phyloP scores from a whole-genome alignment of 2,888 invertebrate species.

The Noctua janthe region DNA sequence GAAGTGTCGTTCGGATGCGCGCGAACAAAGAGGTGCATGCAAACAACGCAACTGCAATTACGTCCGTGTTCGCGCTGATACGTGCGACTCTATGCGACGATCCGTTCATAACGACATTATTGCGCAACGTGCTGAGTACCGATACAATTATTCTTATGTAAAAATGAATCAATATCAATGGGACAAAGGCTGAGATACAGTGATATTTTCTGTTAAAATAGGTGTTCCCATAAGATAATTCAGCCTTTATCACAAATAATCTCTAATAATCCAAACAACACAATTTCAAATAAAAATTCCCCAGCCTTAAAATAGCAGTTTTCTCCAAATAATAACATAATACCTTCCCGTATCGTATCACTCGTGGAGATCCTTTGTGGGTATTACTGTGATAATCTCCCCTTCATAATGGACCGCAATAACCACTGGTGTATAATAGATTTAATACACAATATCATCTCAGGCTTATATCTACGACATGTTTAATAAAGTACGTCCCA shows the following conservation, averaged over 20 bases:
- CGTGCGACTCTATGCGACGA: neutral
- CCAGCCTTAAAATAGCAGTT: neutral
- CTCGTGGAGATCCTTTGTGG: slow-evolving; percentile 11
- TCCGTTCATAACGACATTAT: slow-evolving; percentile 8
- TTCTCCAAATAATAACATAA: slow-evolving; percentile 1
- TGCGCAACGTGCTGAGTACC: slow-evolving; percentile 4
- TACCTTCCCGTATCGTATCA: neutral
- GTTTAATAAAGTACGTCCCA: slow-evolving; percentile 57
- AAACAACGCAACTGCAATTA: slow-evolving; percentile 39
- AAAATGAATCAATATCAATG: neutral
- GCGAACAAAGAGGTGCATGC: slow-evolving; percentile 35
- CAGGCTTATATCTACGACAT: slow-evolving; percentile 41
- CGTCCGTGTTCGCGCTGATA: neutral
- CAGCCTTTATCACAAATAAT: neutral
- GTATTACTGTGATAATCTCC: slow-evolving; percentile 33
- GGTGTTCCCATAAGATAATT: neutral
- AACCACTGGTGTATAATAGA: slow-evolving; percentile 42
- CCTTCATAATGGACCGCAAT: slow-evolving; percentile 38
- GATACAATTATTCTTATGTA: neutral
- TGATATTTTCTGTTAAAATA: neutral
- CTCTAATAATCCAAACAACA: neutral
- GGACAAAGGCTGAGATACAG: neutral
- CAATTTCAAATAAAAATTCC: neutral
- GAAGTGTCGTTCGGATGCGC: slow-evolving; percentile 18
- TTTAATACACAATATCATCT: slow-evolving; percentile 48